A percentile compares a stretch with the other conserved stretches of the same genome.
Evolutionary conservation across 2,888 invertebrate genomes (phyloP).

Genomic region (Lymantria monacha): DNA sequence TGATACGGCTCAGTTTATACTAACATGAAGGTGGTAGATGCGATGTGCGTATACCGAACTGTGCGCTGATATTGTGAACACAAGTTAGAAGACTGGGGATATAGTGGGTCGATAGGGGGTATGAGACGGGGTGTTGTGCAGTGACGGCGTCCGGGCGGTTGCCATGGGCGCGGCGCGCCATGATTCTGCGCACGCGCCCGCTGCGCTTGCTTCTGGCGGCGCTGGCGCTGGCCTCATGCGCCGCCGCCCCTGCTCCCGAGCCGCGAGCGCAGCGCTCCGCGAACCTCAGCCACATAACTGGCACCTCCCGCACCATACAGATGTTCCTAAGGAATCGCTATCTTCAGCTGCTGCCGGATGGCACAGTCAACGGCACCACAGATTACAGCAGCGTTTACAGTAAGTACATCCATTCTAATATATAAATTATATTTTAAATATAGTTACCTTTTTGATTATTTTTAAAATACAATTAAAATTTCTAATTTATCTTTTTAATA

Average conservation of each 20-base stretch:
- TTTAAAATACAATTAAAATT: no score
- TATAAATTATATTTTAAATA: no score
- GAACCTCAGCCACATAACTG: constrained; percentile 90
- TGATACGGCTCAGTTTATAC: constrained; percentile 35
- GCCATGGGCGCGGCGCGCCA: constrained; percentile 81
- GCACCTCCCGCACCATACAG: constrained; percentile 90
- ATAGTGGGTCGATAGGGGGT: constrained; percentile 40
- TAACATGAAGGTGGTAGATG: constrained; percentile 34
- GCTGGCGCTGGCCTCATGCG: constrained; percentile 77
- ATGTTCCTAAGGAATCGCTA: constrained; percentile 92
- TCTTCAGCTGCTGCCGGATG: constrained; percentile 91
- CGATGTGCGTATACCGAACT: constrained; percentile 31
- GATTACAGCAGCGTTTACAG: constrained; percentile 92
- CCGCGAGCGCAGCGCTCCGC: constrained; percentile 89
- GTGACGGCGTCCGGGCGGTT: constrained; percentile 78
- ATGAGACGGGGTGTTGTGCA: constrained; percentile 63
- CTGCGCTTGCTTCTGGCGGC: constrained; percentile 79
- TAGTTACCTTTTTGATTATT: no score
- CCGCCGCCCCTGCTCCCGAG: constrained; percentile 77
- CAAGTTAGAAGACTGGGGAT: constrained; percentile 5
- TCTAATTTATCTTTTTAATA: no score
- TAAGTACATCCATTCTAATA: constrained; percentile 78
- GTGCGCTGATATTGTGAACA: constrained; percentile 5
- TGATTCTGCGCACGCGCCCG: constrained; percentile 77
- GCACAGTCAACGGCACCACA: constrained; percentile 91